phyloP scores from a whole-genome alignment of 1,140 invertebrate genomes.

The Daktulosphaira vitifoliae region DNA sequence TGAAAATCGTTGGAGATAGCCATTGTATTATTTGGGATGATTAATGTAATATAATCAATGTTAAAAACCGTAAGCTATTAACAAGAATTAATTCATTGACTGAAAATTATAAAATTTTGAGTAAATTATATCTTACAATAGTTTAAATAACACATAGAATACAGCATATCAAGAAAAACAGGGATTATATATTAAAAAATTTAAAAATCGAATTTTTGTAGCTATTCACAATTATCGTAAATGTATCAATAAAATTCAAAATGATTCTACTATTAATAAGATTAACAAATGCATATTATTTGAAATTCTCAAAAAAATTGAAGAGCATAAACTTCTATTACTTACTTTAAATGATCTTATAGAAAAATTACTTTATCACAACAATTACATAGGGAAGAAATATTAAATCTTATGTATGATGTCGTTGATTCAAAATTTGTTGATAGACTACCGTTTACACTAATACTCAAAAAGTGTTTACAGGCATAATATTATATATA shows the following conservation, averaged over 20 bases:
- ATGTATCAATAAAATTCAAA: slow-evolving; percentile 11
- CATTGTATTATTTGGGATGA: slow-evolving; percentile 10
- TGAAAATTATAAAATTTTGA: background rate
- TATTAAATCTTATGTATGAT: slow-evolving; percentile 17
- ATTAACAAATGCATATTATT: slow-evolving; percentile 15
- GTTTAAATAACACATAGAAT: background rate
- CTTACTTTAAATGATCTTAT: background rate
- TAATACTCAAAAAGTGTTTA: slow-evolving; percentile 28
- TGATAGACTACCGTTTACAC: background rate
- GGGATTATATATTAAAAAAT: background rate
- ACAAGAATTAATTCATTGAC: background rate
- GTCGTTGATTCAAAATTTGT: background rate
- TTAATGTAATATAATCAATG: background rate
- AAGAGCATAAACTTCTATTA: slow-evolving; percentile 6
- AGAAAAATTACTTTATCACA: slow-evolving; percentile 14
- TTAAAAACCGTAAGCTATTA: background rate
- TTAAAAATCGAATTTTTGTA: background rate
- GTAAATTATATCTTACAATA: background rate
- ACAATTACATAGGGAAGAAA: background rate
- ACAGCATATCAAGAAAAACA: background rate
- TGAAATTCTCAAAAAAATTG: slow-evolving; percentile 20
- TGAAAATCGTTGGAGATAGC: background rate
- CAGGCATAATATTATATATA: too few relatives aligned
- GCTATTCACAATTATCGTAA: background rate
- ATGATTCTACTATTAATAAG: slow-evolving; percentile 2